Percentiles rank a stretch among this genome's conserved stretches.
Evolutionary conservation across 2,797 vertebrate species (phyloP).

Genomic region (Ctenopoma multispine): DNA sequence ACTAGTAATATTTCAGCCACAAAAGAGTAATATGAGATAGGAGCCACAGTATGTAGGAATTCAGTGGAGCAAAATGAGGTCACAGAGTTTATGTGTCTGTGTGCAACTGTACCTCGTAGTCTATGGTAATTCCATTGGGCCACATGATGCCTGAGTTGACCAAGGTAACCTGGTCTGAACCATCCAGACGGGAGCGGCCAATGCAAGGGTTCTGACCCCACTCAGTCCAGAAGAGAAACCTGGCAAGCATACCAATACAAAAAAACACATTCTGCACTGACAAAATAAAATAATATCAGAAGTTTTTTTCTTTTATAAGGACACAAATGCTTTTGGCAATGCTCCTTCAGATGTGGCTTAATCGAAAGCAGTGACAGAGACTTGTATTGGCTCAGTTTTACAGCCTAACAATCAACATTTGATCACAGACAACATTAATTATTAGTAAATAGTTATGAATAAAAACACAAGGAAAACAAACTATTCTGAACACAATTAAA

Average conservation of each 20-base stretch:
- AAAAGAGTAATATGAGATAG: slow-evolving; percentile 65
- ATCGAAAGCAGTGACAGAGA: not conserved
- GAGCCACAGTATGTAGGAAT: slow-evolving; percentile 19
- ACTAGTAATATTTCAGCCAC: slow-evolving; percentile 70
- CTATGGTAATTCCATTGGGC: slow-evolving; percentile 98
- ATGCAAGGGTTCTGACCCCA: slow-evolving; percentile 98
- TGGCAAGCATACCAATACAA: slow-evolving; percentile 58
- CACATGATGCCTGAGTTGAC: slow-evolving; percentile 93
- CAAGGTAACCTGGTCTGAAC: slow-evolving; percentile 93
- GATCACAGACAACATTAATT: not conserved
- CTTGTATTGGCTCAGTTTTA: not conserved
- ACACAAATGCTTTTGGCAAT: not conserved
- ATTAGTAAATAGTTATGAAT: not conserved
- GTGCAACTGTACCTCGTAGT: slow-evolving; percentile 90
- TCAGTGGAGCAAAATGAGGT: not conserved
- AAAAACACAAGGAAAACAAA: not conserved
- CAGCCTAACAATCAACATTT: not conserved
- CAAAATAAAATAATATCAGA: not conserved
- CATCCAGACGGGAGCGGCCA: slow-evolving; percentile 93
- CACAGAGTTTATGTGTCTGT: slow-evolving; percentile 4
- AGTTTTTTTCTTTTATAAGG: no score
- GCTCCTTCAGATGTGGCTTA: not conserved
- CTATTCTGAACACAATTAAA: not conserved
- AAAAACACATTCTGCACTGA: not conserved
- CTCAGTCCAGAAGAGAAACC: slow-evolving; percentile 98